Base-by-base conservation (phyloP, 2,113 vertebrate genomes). In the Hypanus sabinus region DNA sequence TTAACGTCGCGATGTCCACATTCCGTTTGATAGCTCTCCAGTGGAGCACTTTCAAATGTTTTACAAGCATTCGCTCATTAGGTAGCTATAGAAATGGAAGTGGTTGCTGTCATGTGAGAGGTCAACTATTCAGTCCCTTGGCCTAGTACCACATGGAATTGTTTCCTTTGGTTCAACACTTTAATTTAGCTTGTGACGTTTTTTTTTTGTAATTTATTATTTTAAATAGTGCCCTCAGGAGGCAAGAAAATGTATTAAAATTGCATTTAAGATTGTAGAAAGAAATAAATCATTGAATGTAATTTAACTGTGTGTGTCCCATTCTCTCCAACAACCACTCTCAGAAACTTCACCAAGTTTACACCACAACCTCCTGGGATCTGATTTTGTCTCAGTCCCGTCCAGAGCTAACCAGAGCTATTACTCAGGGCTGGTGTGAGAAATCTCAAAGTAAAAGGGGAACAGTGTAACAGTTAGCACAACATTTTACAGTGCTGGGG, bases 181-280 rank as follows among this genome's bases (percentile, higher is more conserved):
- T 79, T 79, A 33, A 79, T 79, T 36, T 79, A 36, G 76, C 36
- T 79, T 79, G 76, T 12, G n/a, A 36, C 33, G 36, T 79, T 11
- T 79, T 46, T 46, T 79, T 79, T 79, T 76, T 8, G 27, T 79
- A 79, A 79, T 79, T 79, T 79, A 79, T 79, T 79, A 79, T 79
- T 79, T 79, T 79, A 79, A 79, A 79, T 79, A 36, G 76, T 79
- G 76, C 76, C 76, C 76, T 79, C 76, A 16, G 76, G 76, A 79
- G 76, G 76, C 76, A 79, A 36, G 76, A 79, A 79, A 79, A 79
- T 79, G 76, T 79, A 79, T 79, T 79, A 79, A 79, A 79, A 79
- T 79, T 79, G n/a, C 76, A 79, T 79, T 79, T 36, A 36, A 79
- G 36, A 36, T 36, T 79, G 76, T 79, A 2, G n/a, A 79, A 79